Percentiles rank a stretch among this genome's conserved stretches.
Evolutionary conservation across 2,113 vertebrate genomes (phyloP).

Genomic region (Lophotis ruficrista): DNA sequence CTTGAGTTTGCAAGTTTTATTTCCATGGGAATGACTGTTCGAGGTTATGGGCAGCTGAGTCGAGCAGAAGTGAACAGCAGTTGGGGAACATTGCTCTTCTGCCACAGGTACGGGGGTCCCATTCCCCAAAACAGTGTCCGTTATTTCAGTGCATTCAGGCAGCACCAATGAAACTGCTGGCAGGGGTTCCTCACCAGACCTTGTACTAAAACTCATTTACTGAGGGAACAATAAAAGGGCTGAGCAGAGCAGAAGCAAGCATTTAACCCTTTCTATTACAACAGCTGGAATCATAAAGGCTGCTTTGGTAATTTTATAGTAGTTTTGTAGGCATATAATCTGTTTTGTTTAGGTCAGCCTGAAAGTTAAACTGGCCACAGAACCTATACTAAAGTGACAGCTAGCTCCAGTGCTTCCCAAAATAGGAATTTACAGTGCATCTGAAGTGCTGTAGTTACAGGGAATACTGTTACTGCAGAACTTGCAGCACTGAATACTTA

Average conservation of each 20-base stretch:
- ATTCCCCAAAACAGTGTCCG: fast-evolving
- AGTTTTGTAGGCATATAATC: background rate
- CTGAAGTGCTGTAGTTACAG: background rate
- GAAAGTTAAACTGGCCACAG: background rate
- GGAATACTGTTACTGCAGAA: background rate
- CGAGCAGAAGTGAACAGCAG: background rate
- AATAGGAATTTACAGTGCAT: background rate
- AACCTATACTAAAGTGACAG: background rate
- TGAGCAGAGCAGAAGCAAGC: background rate
- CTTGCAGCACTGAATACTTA: background rate
- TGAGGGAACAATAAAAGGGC: background rate
- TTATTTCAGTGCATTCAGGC: background rate
- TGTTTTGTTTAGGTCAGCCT: background rate
- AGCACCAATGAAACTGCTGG: background rate
- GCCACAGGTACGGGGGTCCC: background rate
- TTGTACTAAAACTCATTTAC: background rate
- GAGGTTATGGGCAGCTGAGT: background rate
- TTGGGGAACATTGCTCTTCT: background rate
- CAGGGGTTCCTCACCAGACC: background rate
- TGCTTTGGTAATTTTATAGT: background rate
- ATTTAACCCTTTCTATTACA: background rate
- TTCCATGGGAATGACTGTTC: background rate
- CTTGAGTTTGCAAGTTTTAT: fast-evolving
- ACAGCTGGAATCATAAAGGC: background rate
- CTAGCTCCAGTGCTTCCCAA: background rate